These are phyloP conservation scores for Mythimna loreyi DNA, from an alignment of 2,888 invertebrate species.

Conservation along the genomic window DNA sequence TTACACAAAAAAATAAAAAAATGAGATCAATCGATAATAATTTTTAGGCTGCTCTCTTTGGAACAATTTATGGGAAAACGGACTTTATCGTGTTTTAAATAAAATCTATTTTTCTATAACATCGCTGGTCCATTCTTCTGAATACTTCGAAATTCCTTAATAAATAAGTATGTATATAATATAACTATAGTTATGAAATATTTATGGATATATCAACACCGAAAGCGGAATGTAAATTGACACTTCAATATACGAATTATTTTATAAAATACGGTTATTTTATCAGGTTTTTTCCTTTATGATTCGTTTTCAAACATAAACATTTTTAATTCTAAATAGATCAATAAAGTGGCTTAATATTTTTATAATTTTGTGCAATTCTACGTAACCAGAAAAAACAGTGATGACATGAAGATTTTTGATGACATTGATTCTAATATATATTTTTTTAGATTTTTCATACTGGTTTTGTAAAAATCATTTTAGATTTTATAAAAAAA, in stretches of 20 bases:
- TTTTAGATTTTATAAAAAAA: conserved; percentile 58
- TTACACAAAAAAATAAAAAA: conserved; percentile 84
- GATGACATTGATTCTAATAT: conserved; percentile 3
- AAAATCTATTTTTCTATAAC: conserved; percentile 70
- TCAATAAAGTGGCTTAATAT: background rate
- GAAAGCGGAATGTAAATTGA: conserved; percentile 86
- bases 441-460: background rate
- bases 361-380: conserved; percentile 31
- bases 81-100: conserved; percentile 73
- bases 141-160: conserved; percentile 61
- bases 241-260: conserved; percentile 58
- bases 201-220: conserved; percentile 76
- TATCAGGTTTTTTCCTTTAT: conserved; percentile 19
- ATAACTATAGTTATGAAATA: conserved; percentile 58
- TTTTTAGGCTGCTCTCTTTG: conserved; percentile 91
- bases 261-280: conserved; percentile 46
- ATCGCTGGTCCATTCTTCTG: conserved; percentile 77
- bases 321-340: conserved; percentile 32
- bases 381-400: conserved; percentile 23
- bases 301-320: conserved; percentile 22
- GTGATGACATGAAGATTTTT: conserved; percentile 8
- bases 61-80: conserved; percentile 86
- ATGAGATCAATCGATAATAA: conserved; percentile 90
- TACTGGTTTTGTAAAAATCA: conserved; percentile 22
- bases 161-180: conserved; percentile 53